phyloP scores from a whole-genome alignment of 1,140 invertebrate genomes.

The Drosophila navojoa region DNA sequence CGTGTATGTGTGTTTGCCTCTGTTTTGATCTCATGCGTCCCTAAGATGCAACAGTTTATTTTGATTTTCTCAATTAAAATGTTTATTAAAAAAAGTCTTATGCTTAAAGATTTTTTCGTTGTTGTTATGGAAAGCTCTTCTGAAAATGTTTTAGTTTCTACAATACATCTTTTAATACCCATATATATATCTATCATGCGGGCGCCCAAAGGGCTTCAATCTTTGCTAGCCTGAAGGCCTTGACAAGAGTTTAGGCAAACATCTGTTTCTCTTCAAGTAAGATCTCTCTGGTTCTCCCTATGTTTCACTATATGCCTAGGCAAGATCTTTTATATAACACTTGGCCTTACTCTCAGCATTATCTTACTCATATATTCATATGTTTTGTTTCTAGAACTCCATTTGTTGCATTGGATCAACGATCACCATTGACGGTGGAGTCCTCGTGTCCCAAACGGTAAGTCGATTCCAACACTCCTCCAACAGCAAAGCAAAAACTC shows the following conservation, averaged over 20 bases:
- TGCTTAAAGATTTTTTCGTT: too few species aligned
- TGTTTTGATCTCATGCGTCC: slow-evolving; percentile 1
- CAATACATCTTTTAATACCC: neutral
- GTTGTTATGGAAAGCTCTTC: slow-evolving; percentile 9
- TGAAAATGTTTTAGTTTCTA: neutral
- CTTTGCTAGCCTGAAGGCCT: neutral
- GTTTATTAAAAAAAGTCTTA: too few species aligned
- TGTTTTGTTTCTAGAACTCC: slow-evolving; percentile 68
- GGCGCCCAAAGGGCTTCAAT: slow-evolving; percentile 9
- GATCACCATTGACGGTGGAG: slow-evolving; percentile 84
- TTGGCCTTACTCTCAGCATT: neutral
- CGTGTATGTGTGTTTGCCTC: neutral
- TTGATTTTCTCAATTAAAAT: slow-evolving; percentile 12
- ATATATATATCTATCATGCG: slow-evolving; percentile 11
- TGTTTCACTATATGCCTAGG: too few species aligned
- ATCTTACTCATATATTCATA: neutral
- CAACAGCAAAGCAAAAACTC: slow-evolving; percentile 14
- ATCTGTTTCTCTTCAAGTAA: neutral
- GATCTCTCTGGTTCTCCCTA: too few species aligned
- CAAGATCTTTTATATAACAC: too few species aligned
- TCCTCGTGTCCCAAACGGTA: slow-evolving; percentile 83
- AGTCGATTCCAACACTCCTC: slow-evolving; percentile 43
- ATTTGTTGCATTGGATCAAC: slow-evolving; percentile 84
- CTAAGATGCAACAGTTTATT: slow-evolving; percentile 51
- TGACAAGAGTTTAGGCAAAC: neutral